A percentile compares a stretch with the other conserved stretches of the same genome.
Conservation (phyloP, 2,113 vertebrate genomes). For the Atractosteus spatula region DNA sequence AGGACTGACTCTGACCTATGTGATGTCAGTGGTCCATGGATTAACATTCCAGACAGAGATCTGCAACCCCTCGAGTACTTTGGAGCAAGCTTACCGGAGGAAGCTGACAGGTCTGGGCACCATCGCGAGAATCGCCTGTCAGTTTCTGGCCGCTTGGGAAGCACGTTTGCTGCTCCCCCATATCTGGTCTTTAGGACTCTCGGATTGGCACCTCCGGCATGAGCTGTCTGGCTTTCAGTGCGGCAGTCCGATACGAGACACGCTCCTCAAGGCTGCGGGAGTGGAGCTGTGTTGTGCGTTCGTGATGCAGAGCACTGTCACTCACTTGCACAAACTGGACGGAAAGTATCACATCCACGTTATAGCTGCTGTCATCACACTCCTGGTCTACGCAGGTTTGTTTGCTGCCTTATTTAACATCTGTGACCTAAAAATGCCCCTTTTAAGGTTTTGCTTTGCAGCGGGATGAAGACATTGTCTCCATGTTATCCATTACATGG, state of each 20-base stretch:
- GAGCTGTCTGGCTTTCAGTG: slow-evolving; percentile 56
- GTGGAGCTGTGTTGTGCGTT: slow-evolving; percentile 79
- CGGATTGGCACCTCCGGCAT: slow-evolving; percentile 60
- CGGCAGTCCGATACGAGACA: slow-evolving; percentile 64
- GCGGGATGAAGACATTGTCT: too few relatives aligned
- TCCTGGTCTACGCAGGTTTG: slow-evolving; percentile 82
- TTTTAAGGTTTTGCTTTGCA: too few relatives aligned
- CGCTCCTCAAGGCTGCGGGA: slow-evolving; percentile 58
- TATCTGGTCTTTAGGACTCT: slow-evolving; percentile 69
- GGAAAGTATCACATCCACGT: slow-evolving; percentile 70
- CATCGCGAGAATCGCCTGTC: slow-evolving; percentile 59
- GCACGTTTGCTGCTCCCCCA: slow-evolving; percentile 54
- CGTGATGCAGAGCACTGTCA: slow-evolving; percentile 69
- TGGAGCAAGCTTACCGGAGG: slow-evolving; percentile 64
- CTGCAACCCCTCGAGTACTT: slow-evolving; percentile 70
- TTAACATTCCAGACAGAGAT: slow-evolving; percentile 69
- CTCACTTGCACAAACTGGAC: slow-evolving; percentile 55
- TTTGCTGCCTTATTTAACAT: background rate
- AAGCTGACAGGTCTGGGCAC: slow-evolving; percentile 41
- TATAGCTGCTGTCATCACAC: slow-evolving; percentile 74
- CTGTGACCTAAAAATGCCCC: too few relatives aligned
- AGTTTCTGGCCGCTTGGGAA: slow-evolving; percentile 66
- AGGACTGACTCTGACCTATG: slow-evolving; percentile 72
- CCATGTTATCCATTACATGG: too few relatives aligned
- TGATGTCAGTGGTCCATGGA: slow-evolving; percentile 73